Evolutionary conservation across 1,140 invertebrate species (phyloP).

Genomic region (Trichogramma pretiosum): DNA sequence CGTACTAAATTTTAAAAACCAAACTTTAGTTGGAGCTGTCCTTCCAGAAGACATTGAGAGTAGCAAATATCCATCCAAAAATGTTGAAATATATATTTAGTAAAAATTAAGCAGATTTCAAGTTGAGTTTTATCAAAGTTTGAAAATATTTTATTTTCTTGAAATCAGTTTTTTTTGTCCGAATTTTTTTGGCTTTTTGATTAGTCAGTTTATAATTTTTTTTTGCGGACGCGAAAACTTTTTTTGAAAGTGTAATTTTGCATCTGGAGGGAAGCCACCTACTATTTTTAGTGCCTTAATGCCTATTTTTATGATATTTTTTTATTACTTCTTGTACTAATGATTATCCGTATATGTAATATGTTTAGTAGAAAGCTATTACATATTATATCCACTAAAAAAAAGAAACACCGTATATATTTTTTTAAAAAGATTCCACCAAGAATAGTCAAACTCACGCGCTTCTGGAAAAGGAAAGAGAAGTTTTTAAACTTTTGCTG

Average conservation of each 20-base stretch:
- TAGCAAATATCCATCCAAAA: constrained; percentile 8
- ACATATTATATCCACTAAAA: constrained; percentile 45
- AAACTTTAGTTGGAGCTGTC: constrained; percentile 31
- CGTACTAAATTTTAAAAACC: constrained; percentile 27
- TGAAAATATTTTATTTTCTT: constrained; percentile 9
- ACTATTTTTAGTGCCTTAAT: constrained; percentile 37
- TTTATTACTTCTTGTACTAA: constrained; percentile 41
- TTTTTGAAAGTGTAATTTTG: constrained; percentile 22
- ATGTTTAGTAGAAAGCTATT: constrained; percentile 40
- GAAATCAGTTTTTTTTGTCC: neutral
- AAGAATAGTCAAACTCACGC: constrained; percentile 19
- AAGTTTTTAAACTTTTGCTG: neutral
- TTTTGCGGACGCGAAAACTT: constrained; percentile 6
- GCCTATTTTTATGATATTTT: constrained; percentile 40
- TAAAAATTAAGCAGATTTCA: constrained; percentile 13
- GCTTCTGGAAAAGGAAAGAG: constrained; percentile 8
- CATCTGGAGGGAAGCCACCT: constrained; percentile 35
- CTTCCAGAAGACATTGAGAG: constrained; percentile 36
- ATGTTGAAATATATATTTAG: constrained; percentile 7
- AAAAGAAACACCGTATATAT: constrained; percentile 32
- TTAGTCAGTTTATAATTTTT: neutral
- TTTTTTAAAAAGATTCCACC: constrained; percentile 20
- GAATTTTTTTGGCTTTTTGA: neutral
- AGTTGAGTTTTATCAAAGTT: constrained; percentile 2
- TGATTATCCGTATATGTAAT: constrained; percentile 43